Evolutionary conservation across 2,113 vertebrate genomes (phyloP).

Genomic region (Bubo scandiacus): DNA sequence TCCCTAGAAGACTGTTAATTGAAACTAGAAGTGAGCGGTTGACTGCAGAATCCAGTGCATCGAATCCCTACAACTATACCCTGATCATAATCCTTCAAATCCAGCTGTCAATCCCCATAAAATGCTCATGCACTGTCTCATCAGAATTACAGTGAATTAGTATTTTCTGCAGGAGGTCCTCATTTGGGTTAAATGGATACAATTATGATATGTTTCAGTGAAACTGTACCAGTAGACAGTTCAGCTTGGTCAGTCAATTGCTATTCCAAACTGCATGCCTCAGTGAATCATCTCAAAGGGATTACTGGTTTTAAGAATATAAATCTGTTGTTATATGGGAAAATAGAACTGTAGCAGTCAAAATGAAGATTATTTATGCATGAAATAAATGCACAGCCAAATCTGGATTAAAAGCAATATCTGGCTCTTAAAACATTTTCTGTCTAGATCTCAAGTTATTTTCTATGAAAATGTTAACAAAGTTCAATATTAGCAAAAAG

Average conservation of each 20-base stretch:
- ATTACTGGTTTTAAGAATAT: neutral
- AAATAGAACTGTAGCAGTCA: neutral
- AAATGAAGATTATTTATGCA: neutral
- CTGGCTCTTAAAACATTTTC: neutral
- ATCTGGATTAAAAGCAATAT: neutral
- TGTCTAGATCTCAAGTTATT: neutral
- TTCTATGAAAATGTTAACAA: neutral
- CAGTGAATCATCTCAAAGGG: neutral
- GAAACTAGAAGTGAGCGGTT: neutral
- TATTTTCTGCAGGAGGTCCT: neutral
- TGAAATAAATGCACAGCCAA: neutral
- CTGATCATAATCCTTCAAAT: neutral
- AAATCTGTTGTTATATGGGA: neutral
- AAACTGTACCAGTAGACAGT: neutral
- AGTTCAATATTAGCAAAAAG: neutral
- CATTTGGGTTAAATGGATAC: neutral
- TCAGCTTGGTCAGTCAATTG: neutral
- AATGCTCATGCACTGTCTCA: fast-evolving
- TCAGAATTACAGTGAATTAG: neutral
- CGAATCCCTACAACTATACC: neutral
- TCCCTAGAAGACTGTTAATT: neutral
- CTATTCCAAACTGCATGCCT: neutral
- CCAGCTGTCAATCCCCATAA: neutral
- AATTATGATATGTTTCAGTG: neutral
- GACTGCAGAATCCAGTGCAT: neutral